These are phyloP conservation scores for Papilio dardanus DNA, from an alignment of 1,140 invertebrate species.

Conservation along the genomic window DNA sequence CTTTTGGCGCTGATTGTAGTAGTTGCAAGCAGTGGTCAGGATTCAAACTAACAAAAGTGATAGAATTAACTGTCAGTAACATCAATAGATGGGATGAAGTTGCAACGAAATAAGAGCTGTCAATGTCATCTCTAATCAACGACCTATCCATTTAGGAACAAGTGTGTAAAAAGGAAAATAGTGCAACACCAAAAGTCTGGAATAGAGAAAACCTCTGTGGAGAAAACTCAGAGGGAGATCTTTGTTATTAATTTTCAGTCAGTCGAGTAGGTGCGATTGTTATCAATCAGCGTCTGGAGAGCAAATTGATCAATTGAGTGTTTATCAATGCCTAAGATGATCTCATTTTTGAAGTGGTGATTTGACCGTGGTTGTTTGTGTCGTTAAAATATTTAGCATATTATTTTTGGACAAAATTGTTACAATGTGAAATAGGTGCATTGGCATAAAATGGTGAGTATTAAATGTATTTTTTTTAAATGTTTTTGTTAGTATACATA, in stretches of 20 bases:
- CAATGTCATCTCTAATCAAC: too few species aligned
- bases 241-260: slow-evolving; percentile 58
- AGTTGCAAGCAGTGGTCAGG: too few species aligned
- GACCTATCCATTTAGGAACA: not conserved
- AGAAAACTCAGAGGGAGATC: slow-evolving; percentile 47
- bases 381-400: slow-evolving; percentile 30
- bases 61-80: too few species aligned
- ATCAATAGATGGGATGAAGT: too few species aligned
- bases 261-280: slow-evolving; percentile 39
- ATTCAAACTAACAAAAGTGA: too few species aligned
- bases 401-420: slow-evolving; percentile 46
- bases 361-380: not conserved
- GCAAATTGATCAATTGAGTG: slow-evolving; percentile 10
- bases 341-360: slow-evolving; percentile 25
- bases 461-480: slow-evolving; percentile 39
- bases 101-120: too few species aligned
- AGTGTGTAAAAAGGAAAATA: slow-evolving; percentile 14
- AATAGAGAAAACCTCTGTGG: slow-evolving; percentile 37
- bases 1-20: too few species aligned
- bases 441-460: slow-evolving; percentile 64
- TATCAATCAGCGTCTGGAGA: not conserved
- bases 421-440: slow-evolving; percentile 65
- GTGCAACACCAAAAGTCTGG: slow-evolving; percentile 16
- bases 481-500: slow-evolving; percentile 17
- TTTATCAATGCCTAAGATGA: slow-evolving; percentile 5